Base-by-base conservation (phyloP, 2,888 invertebrate genomes). In the Drosophila atripex region DNA sequence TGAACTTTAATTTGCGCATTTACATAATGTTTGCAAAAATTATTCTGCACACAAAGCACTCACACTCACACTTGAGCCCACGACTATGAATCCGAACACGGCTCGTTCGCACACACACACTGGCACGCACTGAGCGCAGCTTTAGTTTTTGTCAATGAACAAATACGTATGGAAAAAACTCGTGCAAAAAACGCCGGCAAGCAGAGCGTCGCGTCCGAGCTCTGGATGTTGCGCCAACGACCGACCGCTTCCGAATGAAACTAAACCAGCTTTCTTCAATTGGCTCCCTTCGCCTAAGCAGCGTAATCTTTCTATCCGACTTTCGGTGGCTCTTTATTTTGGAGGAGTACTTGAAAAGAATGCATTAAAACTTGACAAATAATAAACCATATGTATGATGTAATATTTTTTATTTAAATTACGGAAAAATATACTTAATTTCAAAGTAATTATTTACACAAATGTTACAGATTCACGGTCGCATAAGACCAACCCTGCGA, bases 111-210 rank as follows among this genome's bases (percentile, higher is more conserved):
- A 69, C 49, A 57, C 49, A 59, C 52, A 65, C 73, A 58, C 55
- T 32, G 23, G 21, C 54, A 45, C 56, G 69, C 63, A 69, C 54
- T 28, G 38, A 80, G 66, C 78, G 66, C 66, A 80, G 86, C 82
- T 82, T 80, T 71, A 80, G 85, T 84, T 84, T 84, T 84, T 87
- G 88, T 84, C 86, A 84, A 84, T 87, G 88, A 86, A 84, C 80
- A 86, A 86, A 84, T 83, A 82, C 87, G 88, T 87, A 87, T 82
- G 55, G 75, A 84, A 84, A 84, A 84, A 84, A 87, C 84, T 84
- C 83, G 84, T 84, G 88, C 78, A 84, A 84, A 84, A 84, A 84
- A 86, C 75, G 66, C 69, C 64, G 5, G 25, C 32, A 46, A 35
- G 41, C 28, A 60, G 49, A 66, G 56, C 23, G 56, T 5, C 71